Evolutionary conservation across 2,797 vertebrate genomes (phyloP).

Genomic region (Cyprinella venusta): DNA sequence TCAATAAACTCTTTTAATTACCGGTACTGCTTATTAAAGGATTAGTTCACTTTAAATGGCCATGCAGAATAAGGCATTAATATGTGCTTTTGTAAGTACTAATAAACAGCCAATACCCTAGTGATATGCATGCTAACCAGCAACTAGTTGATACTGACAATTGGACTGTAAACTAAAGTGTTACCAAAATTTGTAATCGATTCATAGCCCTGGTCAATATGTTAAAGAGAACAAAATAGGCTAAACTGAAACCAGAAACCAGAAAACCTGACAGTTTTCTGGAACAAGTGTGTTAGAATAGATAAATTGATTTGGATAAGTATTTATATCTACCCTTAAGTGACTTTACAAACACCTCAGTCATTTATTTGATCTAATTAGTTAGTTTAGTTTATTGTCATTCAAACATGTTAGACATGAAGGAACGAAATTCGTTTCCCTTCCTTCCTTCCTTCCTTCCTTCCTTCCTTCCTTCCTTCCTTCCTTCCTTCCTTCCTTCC

Average conservation of each 20-base stretch:
- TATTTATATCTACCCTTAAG: slow-evolving; percentile 23
- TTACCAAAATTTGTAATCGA: background rate
- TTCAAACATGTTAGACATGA: no score
- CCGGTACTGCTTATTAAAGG: background rate
- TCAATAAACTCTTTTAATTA: no score
- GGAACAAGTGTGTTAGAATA: slow-evolving; percentile 3
- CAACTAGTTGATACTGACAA: background rate
- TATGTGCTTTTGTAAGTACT: background rate
- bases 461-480: no score
- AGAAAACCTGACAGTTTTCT: slow-evolving; percentile 21
- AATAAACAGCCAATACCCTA: background rate
- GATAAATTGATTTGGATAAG: slow-evolving; percentile 20
- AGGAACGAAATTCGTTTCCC: no score
- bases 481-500: background rate
- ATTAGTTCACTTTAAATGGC: background rate
- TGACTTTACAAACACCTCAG: background rate
- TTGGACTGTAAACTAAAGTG: background rate
- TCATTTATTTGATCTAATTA: slow-evolving; percentile 10
- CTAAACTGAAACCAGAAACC: slow-evolving; percentile 1
- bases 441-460: no score
- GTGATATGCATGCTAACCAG: background rate
- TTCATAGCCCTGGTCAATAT: background rate
- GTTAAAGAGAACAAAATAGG: background rate
- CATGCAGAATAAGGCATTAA: background rate
- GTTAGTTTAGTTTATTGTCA: no score